Evolutionary conservation across 2,113 vertebrate genomes (phyloP), one percentile per base, ranked within the genome.

Genomic region (Paedocypris sp.): DNA sequence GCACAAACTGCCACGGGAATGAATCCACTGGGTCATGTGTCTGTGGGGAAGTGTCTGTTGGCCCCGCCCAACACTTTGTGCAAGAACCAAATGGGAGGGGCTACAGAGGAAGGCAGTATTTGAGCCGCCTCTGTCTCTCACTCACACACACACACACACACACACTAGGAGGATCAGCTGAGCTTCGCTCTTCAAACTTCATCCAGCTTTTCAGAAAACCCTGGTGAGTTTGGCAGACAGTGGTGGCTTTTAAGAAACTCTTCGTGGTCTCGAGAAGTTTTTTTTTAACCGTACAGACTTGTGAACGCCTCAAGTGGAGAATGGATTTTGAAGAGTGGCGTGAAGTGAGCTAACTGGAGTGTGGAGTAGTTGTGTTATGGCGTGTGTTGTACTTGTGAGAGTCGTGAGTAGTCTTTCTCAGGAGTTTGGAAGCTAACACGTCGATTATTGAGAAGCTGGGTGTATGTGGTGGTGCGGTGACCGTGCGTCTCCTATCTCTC

Each of bases 21-120:
- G 35, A 31, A 50, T 13, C 22, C 4, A 23, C 26, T 31, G 49
- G 28, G 28, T 66, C 60, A 60, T 19, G 59, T 72, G 62, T 59
- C 29, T 42, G 6, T 22, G 9, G 35, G 73, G 63, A 62, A 73
- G 53, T 60, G 60, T 70, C 60, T 32, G 16, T 26, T 60, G 56
- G 26, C 59, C 20, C 43, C 35, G 33, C 11, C 6, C 20, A 6
- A 16, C 23, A 12, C 38, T 45, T 64, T 49, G 64, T 64, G 50
- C 63, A 51, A 56, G 66, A 50, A 31, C 42, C 33, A 46, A 6
- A 31, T 53, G 69, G 64, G 69, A 48, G 69, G 70, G 58, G 66
- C 46, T 29, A 20, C 20, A 75, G 42, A 26, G 69, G 38, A 46
- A 36, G 4, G 68, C 26, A 47, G 66, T 50, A 72, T 68, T 65